These are phyloP conservation scores for Betta splendens DNA, from an alignment of 2,797 vertebrate genomes.

Conservation along the genomic window DNA sequence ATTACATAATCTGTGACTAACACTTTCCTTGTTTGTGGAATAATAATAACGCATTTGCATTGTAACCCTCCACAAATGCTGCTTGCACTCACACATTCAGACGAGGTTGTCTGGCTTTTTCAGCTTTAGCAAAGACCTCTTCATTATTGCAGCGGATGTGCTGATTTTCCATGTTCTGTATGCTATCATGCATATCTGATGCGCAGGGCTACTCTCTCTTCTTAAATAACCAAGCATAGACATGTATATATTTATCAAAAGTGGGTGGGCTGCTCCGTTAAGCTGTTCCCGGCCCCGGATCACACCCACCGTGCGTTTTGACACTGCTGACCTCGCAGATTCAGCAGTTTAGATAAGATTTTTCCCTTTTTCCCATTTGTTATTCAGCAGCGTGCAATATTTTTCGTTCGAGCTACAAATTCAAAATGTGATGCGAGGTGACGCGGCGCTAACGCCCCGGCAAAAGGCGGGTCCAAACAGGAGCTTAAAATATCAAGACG, in stretches of 20 bases:
- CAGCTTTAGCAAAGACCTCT: conserved; percentile 58
- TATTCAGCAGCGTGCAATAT: conserved; percentile 43
- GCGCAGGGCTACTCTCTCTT: conserved; percentile 54
- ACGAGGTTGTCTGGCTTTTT: conserved; percentile 60
- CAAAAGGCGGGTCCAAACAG: conserved; percentile 61
- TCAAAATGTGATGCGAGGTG: conserved; percentile 63
- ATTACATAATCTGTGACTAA: conserved; percentile 77
- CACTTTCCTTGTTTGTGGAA: conserved; percentile 70
- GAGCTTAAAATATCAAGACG: conserved; percentile 67
- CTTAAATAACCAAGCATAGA: conserved; percentile 70
- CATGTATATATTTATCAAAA: conserved; percentile 71
- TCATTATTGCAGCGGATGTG: too few relatives aligned
- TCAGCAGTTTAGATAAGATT: conserved; percentile 6
- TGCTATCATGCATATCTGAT: conserved; percentile 72
- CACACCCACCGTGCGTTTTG: conserved; percentile 2
- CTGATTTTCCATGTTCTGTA: conserved; percentile 58
- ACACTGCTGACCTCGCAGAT: conserved; percentile 29
- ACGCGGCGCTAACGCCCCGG: conserved; percentile 63
- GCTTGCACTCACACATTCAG: conserved; percentile 73
- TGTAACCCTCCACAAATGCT: conserved; percentile 64
- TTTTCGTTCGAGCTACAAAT: conserved; percentile 38
- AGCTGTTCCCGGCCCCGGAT: conserved; percentile 41
- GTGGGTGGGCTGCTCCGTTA: conserved; percentile 42
- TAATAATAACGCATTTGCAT: conserved; percentile 79
- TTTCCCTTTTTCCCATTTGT: conserved; percentile 38